Percentiles rank a stretch among this genome's conserved stretches.
Conservation (phyloP, 2,888 invertebrate genomes). For the Minunthozetes semirufus region DNA sequence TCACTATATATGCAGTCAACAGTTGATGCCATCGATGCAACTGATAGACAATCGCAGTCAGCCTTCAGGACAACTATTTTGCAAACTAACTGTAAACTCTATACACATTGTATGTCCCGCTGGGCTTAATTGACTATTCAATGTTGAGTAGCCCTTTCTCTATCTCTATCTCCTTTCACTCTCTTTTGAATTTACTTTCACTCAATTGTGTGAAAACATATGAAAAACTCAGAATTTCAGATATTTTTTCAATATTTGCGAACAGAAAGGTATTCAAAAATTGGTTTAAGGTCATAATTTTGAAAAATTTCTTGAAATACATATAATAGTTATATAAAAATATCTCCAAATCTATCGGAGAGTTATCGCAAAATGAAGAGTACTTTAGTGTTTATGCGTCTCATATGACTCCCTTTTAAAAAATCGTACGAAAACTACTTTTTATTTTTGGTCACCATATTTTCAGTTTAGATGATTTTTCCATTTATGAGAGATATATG, state of each 20-base stretch:
- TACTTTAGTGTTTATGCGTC: not conserved
- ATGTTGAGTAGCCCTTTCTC: not conserved
- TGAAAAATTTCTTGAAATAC: too few species aligned
- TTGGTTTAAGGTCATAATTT: too few species aligned
- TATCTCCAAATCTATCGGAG: too few species aligned
- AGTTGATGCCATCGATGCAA: slow-evolving; percentile 18
- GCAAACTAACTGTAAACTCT: slow-evolving; percentile 1
- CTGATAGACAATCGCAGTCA: slow-evolving; percentile 22
- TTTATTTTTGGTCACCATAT: not conserved
- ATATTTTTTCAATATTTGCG: too few species aligned
- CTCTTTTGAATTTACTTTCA: not conserved
- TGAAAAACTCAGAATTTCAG: too few species aligned
- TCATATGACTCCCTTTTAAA: not conserved
- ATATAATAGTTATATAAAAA: too few species aligned
- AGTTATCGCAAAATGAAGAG: too few species aligned
- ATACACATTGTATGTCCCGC: slow-evolving; percentile 17
- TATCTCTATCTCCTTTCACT: not conserved
- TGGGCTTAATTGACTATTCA: slow-evolving; percentile 26
- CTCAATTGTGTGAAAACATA: not conserved
- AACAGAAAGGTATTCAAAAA: too few species aligned
- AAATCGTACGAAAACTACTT: too few species aligned
- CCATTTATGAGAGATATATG: not conserved
- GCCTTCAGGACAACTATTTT: slow-evolving; percentile 20
- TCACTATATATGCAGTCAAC: not conserved
- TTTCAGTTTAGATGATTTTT: not conserved